Conservation (phyloP, 2,888 invertebrate genomes). For the Opisthograptis luteolata region DNA sequence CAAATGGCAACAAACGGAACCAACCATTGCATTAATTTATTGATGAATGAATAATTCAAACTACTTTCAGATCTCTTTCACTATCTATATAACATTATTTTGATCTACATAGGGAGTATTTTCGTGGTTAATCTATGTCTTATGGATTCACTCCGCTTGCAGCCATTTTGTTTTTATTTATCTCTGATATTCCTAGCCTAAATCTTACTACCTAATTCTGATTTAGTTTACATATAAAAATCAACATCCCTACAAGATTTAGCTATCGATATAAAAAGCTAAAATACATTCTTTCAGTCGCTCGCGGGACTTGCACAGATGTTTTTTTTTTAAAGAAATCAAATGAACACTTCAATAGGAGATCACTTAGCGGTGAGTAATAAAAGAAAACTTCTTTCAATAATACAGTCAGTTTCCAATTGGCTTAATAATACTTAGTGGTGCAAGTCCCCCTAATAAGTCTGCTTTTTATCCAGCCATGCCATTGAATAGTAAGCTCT, state of each 20-base stretch:
- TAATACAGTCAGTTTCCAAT: conserved; percentile 19
- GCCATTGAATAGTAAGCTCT: conserved; percentile 28
- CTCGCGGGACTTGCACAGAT: conserved; percentile 57
- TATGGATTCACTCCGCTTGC: conserved; percentile 28
- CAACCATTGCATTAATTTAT: conserved; percentile 23
- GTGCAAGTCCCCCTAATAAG: conserved; percentile 40
- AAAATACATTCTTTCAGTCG: conserved; percentile 67
- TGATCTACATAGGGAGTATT: conserved; percentile 32
- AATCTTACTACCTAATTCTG: conserved; percentile 35
- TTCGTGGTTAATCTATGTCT: conserved; percentile 15
- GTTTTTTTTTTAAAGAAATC: conserved; percentile 34
- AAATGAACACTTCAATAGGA: conserved; percentile 57
- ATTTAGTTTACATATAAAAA: conserved; percentile 33
- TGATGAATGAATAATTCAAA: conserved; percentile 7
- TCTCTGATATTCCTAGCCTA: conserved; percentile 36
- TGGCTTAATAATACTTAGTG: conserved; percentile 28
- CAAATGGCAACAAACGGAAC: conserved; percentile 28
- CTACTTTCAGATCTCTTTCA: conserved; percentile 29
- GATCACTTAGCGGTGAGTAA: conserved; percentile 48
- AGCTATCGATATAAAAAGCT: conserved; percentile 58
- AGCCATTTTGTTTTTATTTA: conserved; percentile 32
- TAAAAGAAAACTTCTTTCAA: conserved; percentile 29
- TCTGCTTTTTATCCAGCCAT: conserved; percentile 23
- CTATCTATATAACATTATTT: conserved; percentile 23
- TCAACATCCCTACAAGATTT: conserved; percentile 33